Base-by-base conservation (phyloP, 2,888 invertebrate species). In the Epistrophe eligans region DNA sequence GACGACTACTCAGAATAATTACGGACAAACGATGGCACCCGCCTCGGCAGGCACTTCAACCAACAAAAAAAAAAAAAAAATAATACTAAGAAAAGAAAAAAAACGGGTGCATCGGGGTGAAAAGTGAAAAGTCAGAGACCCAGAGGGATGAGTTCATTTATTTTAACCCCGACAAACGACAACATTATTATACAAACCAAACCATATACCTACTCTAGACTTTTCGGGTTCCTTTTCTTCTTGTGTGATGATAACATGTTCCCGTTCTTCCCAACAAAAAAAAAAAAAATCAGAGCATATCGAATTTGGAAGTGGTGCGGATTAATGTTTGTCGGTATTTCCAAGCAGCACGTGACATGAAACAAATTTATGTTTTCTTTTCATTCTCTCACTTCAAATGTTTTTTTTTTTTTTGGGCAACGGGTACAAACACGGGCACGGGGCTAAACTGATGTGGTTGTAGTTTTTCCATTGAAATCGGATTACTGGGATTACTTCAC, bases 401-500 rank as follows among this genome's bases (percentile, higher is more conserved):
- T n/a, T 55, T 32, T 57, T 32, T 32, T 57, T 24, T 24, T 43
- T 43, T 62, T 32, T 57, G 74, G 73, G 70, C 48, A 79, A 52
- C 60, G 60, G 83, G n/a, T 58, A 58, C 2, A 2, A 55, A 58
- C 32, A n/a, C 38, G 74, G 74, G 71, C 64, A 79, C 62, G 74
- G 62, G 84, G 11, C 19, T 55, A 24, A 45, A 38, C 70, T 55
- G 28, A 24, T 28, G 32, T 28, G 66, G 50, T 40, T 80, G 70
- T 43, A 55, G 52, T 66, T 64, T 73, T 58, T 50, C 72, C 45
- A 87, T 87, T 83, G 87, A 83, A 87, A 87, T 79, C 79, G 83
- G 87, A 87, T 87, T 87, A 87, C 71, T 72, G 60, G 87, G 83
- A 87, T 87, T 87, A 87, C 87, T 87, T 87, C 87, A 87, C 87